Base-by-base conservation (phyloP, 2,888 invertebrate genomes). In the Scaptomyza flava region DNA sequence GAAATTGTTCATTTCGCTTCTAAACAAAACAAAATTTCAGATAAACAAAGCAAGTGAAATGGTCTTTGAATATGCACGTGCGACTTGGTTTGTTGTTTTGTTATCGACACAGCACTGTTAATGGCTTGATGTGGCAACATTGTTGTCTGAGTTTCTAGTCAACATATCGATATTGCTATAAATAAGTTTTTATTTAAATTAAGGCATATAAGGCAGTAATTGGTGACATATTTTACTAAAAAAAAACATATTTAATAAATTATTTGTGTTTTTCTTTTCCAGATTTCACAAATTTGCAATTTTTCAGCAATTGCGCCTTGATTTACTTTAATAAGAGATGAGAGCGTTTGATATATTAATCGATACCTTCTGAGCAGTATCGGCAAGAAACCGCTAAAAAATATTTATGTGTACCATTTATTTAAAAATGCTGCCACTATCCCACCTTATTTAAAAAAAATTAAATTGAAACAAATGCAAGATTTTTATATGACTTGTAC, bases 1-100 rank as follows among this genome's bases (percentile, higher is more conserved):
- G 51, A 91, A 91, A 6, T 88, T 74, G 68, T 91, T 87, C 91
- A 91, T 91, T 47, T 70, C 61, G 47, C 5, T 33, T 12, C 1
- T 11, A 34, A 42, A 20, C 17, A 38, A 38, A 47, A 27, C 9
- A 6, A 3, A 31, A 11, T 38, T 57, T 33, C 3, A 1, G 31
- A 47, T 56, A 76, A 72, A 60, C 56, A 68, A 65, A 41, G 7
- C 12, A 27, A 27, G 17, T 20, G 0, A 12, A 53, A 23, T 34
- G 6, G 7, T 11, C 38, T 56, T 71, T 62, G 45, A 52, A 61
- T 30, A 51, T 58, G 56, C 73, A 73, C 73, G 73, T 73, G 73
- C 46, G 33, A 45, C 20, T 46, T 23, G 31, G 2, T 17, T 43
- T 58, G 53, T 72, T 72, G 50, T 20, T 46, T 33, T 12, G 2